These are phyloP conservation scores for Drosophila percnosoma DNA, from an alignment of 2,888 invertebrate species.

Conservation along the genomic window DNA sequence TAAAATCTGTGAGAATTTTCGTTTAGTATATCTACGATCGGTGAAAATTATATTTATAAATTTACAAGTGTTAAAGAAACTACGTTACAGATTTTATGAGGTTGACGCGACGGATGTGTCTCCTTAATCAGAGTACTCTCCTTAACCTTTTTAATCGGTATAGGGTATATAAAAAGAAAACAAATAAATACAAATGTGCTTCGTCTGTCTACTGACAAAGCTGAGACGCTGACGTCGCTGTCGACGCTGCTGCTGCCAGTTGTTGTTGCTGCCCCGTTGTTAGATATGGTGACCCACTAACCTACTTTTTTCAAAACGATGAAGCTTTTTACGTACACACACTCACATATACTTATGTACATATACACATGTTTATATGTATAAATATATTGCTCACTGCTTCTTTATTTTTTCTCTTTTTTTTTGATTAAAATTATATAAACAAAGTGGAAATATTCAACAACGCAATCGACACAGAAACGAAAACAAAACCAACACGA, in stretches of 20 bases:
- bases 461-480: constrained; percentile 79
- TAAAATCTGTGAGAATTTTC: background rate
- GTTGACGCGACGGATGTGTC: background rate
- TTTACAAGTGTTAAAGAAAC: background rate
- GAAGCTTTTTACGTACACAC: constrained; percentile 76
- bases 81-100: background rate
- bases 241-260: constrained; percentile 40
- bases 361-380: constrained; percentile 16
- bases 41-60: background rate
- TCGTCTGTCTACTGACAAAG: constrained; percentile 55
- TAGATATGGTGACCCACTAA: constrained; percentile 89
- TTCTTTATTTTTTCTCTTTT: constrained; percentile 47
- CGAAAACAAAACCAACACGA: constrained; percentile 56
- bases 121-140: background rate
- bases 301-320: constrained; percentile 88
- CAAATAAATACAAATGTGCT: constrained; percentile 44
- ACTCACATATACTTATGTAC: constrained; percentile 22
- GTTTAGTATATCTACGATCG: background rate
- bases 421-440: constrained; percentile 82
- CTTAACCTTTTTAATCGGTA: background rate
- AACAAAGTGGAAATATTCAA: constrained; percentile 82
- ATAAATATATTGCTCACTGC: constrained; percentile 55
- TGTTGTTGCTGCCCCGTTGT: constrained; percentile 67
- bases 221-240: constrained; percentile 44
- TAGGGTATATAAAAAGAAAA: constrained; percentile 19